phyloP scores from a whole-genome alignment of 2,797 vertebrate genomes.

The Micrastur ruficollis region DNA sequence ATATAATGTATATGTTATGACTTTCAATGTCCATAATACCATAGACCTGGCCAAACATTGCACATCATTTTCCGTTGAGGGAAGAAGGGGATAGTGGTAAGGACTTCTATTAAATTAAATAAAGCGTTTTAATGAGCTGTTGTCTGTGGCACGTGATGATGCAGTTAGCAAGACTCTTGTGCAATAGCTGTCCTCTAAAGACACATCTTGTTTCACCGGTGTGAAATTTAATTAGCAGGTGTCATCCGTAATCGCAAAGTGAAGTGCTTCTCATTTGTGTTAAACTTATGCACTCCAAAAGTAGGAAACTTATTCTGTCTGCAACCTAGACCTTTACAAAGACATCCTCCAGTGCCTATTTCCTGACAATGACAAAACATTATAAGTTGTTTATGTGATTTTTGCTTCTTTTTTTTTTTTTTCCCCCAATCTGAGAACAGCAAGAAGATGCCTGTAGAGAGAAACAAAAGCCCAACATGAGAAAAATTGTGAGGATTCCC shows the following conservation, averaged over 20 bases:
- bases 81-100: not conserved
- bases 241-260: not conserved
- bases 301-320: not conserved
- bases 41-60: not conserved
- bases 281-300: not conserved
- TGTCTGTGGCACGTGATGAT: not conserved
- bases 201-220: not conserved
- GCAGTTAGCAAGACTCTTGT: not conserved
- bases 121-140: not conserved
- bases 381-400: not conserved
- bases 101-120: not conserved
- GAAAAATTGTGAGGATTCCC: accelerated
- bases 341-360: not conserved
- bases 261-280: not conserved
- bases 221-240: not conserved
- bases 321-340: not conserved
- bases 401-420: not conserved
- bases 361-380: not conserved
- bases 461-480: not conserved
- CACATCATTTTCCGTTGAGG: not conserved
- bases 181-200: not conserved
- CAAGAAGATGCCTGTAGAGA: not conserved
- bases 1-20: not conserved
- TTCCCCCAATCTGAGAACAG: not conserved
- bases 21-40: not conserved